Conservation (phyloP, 2,888 invertebrate genomes). For the Apodemia mormo region DNA sequence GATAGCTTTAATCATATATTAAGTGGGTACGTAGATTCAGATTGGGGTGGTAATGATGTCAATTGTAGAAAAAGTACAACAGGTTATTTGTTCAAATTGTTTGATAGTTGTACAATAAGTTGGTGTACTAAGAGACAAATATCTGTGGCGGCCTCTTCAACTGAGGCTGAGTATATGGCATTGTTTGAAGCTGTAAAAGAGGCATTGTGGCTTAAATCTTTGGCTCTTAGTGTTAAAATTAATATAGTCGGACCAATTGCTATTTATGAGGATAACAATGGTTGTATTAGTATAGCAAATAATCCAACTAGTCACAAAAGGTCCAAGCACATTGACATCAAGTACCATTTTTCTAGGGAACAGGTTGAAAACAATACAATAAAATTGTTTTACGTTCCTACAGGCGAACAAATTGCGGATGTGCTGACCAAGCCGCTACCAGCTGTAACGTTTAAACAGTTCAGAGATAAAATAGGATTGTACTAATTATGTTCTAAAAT, state of each 20-base stretch:
- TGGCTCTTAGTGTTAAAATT: conserved; percentile 24
- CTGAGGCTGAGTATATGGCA: conserved; percentile 38
- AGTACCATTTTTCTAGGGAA: conserved; percentile 36
- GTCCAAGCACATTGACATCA: conserved; percentile 48
- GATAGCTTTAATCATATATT: conserved; percentile 19
- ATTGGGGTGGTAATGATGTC: conserved; percentile 39
- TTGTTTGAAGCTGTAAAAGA: conserved; percentile 41
- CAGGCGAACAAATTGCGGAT: conserved; percentile 35
- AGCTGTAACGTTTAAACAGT: conserved; percentile 12
- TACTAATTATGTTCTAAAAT: not conserved
- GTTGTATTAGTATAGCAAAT: conserved; percentile 47
- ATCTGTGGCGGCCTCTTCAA: too few relatives aligned
- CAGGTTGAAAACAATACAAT: conserved; percentile 35
- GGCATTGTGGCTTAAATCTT: conserved; percentile 45
- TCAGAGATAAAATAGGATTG: conserved; percentile 18
- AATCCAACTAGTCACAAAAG: conserved; percentile 38
- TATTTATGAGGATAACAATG: conserved; percentile 31
- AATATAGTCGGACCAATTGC: too few relatives aligned
- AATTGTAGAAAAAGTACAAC: conserved; percentile 35
- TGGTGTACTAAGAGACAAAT: too few relatives aligned
- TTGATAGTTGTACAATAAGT: too few relatives aligned
- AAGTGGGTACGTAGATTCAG: conserved; percentile 44
- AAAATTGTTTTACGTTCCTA: conserved; percentile 35
- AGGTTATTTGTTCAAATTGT: conserved; percentile 39
- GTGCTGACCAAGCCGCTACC: conserved; percentile 25